These are phyloP conservation scores for Procambarus clarkii DNA, from an alignment of 1,140 invertebrate genomes.

Conservation along the genomic window DNA sequence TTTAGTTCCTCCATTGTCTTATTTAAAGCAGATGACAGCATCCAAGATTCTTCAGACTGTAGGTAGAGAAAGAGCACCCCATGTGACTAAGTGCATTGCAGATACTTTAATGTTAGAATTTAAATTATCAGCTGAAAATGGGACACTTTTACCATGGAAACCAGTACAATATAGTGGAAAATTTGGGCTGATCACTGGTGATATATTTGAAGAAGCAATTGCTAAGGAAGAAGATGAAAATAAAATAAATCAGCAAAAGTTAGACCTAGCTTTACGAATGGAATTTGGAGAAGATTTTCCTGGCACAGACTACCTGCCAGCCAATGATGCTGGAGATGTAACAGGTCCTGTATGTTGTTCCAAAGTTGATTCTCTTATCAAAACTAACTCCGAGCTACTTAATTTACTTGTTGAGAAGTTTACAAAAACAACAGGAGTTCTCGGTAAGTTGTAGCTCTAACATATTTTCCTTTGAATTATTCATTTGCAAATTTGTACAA, in stretches of 20 bases:
- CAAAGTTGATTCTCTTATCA: constrained; percentile 62
- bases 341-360: constrained; percentile 50
- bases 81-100: constrained; percentile 65
- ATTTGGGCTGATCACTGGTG: constrained; percentile 33
- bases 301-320: constrained; percentile 66
- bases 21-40: constrained; percentile 69
- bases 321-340: constrained; percentile 54
- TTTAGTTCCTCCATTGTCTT: constrained; percentile 57
- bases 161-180: constrained; percentile 51
- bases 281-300: constrained; percentile 73
- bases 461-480: background rate
- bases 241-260: constrained; percentile 69
- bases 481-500: background rate
- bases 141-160: constrained; percentile 68
- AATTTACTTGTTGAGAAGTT: constrained; percentile 58
- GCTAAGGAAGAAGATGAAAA: constrained; percentile 71
- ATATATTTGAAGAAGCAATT: constrained; percentile 71
- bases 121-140: constrained; percentile 65
- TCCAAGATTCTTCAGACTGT: constrained; percentile 70
- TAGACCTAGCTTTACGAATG: constrained; percentile 67
- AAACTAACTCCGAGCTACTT: constrained; percentile 64
- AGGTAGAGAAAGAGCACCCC: constrained; percentile 60
- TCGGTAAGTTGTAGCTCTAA: constrained; percentile 25
- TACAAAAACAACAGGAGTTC: constrained; percentile 57
- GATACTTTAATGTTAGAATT: constrained; percentile 65